A percentile compares a stretch with the other conserved stretches of the same genome.
These are phyloP conservation scores for Celastrina argiolus DNA, from an alignment of 2,888 invertebrate genomes.

Conservation along the genomic window DNA sequence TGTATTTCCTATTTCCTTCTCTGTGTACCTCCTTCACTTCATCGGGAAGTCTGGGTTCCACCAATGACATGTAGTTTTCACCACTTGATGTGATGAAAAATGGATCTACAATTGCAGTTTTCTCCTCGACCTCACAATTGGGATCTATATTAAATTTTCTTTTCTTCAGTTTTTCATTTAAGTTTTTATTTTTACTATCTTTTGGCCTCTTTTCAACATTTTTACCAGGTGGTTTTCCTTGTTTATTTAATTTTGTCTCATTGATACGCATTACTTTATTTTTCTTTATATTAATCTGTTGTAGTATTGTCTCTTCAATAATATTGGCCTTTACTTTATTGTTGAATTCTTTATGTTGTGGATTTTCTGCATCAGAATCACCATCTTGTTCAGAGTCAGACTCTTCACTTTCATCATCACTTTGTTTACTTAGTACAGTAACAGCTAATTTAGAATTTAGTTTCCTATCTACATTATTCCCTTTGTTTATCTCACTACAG, in stretches of 20 bases:
- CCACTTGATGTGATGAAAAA: constrained; percentile 69
- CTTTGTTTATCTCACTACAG: background rate
- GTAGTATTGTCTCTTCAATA: constrained; percentile 19
- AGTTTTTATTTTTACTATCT: constrained; percentile 55
- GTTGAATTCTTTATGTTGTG: background rate
- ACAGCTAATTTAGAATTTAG: background rate
- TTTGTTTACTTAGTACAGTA: constrained; percentile 18
- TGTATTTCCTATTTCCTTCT: constrained; percentile 61
- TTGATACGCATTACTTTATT: constrained; percentile 1
- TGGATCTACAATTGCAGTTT: constrained; percentile 61
- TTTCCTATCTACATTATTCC: background rate
- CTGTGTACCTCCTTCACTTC: constrained; percentile 64
- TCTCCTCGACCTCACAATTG: constrained; percentile 37
- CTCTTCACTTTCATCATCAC: constrained; percentile 10
- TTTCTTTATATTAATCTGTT: background rate
- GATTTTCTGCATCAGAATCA: background rate
- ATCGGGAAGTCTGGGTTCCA: constrained; percentile 65
- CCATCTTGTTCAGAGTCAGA: background rate
- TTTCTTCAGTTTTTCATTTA: constrained; percentile 57
- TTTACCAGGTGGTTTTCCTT: constrained; percentile 22
- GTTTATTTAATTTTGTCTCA: background rate
- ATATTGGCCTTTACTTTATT: background rate
- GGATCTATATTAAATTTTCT: constrained; percentile 54
- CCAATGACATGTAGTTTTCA: constrained; percentile 65
- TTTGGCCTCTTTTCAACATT: constrained; percentile 47